Base-by-base conservation (phyloP, 2,797 vertebrate species). In the Alosa sapidissima region DNA sequence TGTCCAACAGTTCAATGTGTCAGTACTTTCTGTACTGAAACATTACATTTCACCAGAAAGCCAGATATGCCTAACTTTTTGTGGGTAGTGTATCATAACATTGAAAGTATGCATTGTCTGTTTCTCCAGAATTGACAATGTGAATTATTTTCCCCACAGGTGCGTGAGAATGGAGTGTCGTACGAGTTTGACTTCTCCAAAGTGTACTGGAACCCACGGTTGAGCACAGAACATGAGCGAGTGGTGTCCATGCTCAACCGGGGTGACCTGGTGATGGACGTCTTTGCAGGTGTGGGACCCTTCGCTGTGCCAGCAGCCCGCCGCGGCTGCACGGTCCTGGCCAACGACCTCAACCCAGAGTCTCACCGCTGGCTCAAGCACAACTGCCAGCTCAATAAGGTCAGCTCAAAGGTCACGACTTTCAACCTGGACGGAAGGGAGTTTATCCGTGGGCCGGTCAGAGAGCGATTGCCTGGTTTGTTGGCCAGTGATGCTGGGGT, bases 171-270 rank as follows among this genome's bases (percentile, higher is more conserved):
- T 3, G 96, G 96, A 3, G 89, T 95, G 48, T 86, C 84, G 0
- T 99, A 98, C 0, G 97, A 99, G 87, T 95, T 99, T 93, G 98
- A 99, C 92, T 99, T 99, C 54, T 98, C 98, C 19, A 95, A 94
- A 54, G 98, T 99, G 0, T 99, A 99, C 91, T 99, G 98, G 98
- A 99, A 99, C 92, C 94, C 98, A 0, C 96, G 98, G 14, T 97
- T 99, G 28, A 95, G 94, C 91, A 99, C 98, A 0, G 98, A 99
- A 89, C 98, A 98, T 11, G 83, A 95, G 84, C 96, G 98, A 0
- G 93, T 99, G 0, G 92, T 96, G 78, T 90, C 93, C 86, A 95
- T 97, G 9, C 81, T 98, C 28, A 92, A 92, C 85, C 91, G 95
- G 0, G 96, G 96, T 0, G 97, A 99, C 81, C 87, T 95, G 0